Percentiles rank a stretch among this genome's conserved stretches.
Conservation (phyloP, 2,888 invertebrate genomes). For the Deilephila elpenor region DNA sequence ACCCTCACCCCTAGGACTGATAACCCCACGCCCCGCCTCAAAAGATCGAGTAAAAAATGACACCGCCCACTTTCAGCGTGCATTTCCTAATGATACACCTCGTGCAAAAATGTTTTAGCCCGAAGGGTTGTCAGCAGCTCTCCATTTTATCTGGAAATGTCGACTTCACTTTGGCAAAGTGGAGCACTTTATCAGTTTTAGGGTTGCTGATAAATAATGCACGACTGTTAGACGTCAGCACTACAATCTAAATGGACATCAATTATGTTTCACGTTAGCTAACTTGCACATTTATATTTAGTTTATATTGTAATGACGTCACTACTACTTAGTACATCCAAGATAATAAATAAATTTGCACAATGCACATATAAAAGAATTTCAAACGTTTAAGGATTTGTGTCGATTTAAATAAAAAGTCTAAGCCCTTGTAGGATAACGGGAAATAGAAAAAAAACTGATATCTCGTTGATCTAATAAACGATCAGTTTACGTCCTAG, state of each 20-base stretch:
- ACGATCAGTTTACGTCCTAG: too few relatives aligned
- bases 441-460: too few relatives aligned
- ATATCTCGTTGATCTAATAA: too few relatives aligned
- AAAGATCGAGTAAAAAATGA: constrained; percentile 6
- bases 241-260: constrained; percentile 15
- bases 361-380: too few relatives aligned
- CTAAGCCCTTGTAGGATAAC: too few relatives aligned
- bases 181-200: constrained; percentile 21
- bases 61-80: not conserved
- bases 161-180: constrained; percentile 1
- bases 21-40: not conserved
- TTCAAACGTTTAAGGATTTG: too few relatives aligned
- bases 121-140: constrained; percentile 12
- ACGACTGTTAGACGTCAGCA: not conserved
- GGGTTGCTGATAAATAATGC: constrained; percentile 12
- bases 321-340: not conserved
- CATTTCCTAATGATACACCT: constrained; percentile 7
- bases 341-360: not conserved
- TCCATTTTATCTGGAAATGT: constrained; percentile 15
- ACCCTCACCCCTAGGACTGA: too few relatives aligned
- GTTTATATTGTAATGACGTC: not conserved
- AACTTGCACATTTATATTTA: not conserved
- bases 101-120: not conserved
- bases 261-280: not conserved
- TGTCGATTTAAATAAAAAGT: too few relatives aligned